phyloP scores from a whole-genome alignment of 2,797 vertebrate species.

The Peromyscus attwateri region DNA sequence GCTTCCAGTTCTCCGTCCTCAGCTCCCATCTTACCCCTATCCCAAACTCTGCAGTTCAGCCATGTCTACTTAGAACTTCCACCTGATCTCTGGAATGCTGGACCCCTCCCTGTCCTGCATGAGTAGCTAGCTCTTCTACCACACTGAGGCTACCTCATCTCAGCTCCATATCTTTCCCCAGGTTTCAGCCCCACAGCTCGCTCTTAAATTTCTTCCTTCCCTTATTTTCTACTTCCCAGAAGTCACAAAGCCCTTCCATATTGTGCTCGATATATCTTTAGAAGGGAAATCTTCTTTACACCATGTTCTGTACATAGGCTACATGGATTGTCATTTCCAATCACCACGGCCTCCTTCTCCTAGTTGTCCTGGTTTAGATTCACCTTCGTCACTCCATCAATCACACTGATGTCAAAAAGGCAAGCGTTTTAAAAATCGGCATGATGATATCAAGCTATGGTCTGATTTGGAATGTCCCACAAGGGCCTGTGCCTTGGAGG shows the following conservation, averaged over 20 bases:
- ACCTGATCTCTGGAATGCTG: not conserved
- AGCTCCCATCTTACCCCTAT: not conserved
- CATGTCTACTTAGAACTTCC: not conserved
- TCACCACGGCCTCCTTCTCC: not conserved
- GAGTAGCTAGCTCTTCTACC: not conserved
- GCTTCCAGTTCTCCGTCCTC: conserved; percentile 28
- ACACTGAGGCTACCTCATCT: not conserved
- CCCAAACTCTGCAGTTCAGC: not conserved
- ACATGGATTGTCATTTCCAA: not conserved
- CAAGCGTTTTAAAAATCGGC: not conserved
- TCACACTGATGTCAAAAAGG: not conserved
- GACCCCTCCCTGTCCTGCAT: not conserved
- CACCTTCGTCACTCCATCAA: not conserved
- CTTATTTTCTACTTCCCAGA: not conserved
- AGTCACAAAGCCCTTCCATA: not conserved
- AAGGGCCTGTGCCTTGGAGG: not conserved
- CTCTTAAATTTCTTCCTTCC: not conserved
- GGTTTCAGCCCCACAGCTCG: not conserved
- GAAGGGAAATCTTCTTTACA: not conserved
- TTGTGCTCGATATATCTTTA: not conserved
- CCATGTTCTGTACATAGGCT: not conserved
- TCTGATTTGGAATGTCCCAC: not conserved
- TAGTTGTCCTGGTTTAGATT: not conserved
- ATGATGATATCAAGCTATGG: not conserved
- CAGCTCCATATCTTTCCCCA: not conserved